Percentiles rank a stretch among this genome's conserved stretches.
Evolutionary conservation across 2,888 invertebrate species (phyloP).

Genomic region (Electrophaes corylata): DNA sequence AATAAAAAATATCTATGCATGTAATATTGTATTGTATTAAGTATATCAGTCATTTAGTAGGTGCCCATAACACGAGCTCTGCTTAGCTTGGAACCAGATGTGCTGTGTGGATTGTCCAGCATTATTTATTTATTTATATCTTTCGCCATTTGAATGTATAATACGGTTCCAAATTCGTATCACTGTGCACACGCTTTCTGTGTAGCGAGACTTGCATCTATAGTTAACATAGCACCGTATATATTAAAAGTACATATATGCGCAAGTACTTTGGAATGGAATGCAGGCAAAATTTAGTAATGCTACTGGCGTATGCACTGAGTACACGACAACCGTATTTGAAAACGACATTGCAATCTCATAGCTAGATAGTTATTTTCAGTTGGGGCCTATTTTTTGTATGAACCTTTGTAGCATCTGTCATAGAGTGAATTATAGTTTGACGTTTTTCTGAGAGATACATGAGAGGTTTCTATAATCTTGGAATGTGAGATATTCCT

Average conservation of each 20-base stretch:
- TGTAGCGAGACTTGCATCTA: conserved; percentile 12
- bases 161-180: neutral
- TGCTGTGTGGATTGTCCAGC: no score
- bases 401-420: conserved; percentile 5
- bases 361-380: no score
- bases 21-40: no score
- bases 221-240: conserved; percentile 7
- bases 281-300: conserved; percentile 35
- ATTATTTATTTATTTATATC: no score
- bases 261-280: conserved; percentile 19
- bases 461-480: no score
- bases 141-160: neutral
- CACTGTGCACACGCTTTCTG: conserved; percentile 10
- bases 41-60: no score
- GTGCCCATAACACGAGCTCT: no score
- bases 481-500: no score
- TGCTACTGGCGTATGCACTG: conserved; percentile 16
- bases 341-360: conserved; percentile 29
- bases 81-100: no score
- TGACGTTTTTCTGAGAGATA: no score
- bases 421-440: neutral
- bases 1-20: no score
- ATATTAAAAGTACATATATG: conserved; percentile 21
- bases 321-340: conserved; percentile 7
- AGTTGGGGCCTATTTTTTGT: conserved; percentile 22